These are phyloP conservation scores for Trematomus bernacchii DNA, from an alignment of 2,797 vertebrate species.

Conservation along the genomic window DNA sequence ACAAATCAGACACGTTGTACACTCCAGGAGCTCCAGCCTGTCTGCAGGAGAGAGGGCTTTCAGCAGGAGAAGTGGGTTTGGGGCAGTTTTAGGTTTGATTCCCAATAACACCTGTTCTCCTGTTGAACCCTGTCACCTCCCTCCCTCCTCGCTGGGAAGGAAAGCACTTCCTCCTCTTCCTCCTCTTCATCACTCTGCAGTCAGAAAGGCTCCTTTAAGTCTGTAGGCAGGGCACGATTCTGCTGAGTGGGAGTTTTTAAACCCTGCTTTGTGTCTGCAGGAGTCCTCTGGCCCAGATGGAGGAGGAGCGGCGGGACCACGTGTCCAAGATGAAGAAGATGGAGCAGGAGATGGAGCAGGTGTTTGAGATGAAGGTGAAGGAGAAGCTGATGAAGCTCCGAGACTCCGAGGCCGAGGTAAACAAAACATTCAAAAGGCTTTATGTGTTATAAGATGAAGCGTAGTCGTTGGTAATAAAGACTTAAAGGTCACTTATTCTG, in stretches of 20 bases:
- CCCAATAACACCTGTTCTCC: background rate
- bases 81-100: background rate
- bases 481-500: too few species aligned
- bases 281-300: constrained; percentile 97
- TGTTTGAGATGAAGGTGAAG: constrained; percentile 99
- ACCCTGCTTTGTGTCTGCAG: constrained; percentile 74
- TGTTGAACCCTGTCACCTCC: constrained; percentile 4
- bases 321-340: constrained; percentile 97
- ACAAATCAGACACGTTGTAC: too few species aligned
- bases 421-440: too few species aligned
- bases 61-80: background rate
- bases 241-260: constrained; percentile 19
- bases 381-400: constrained; percentile 97
- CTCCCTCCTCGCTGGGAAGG: constrained; percentile 15
- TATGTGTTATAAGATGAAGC: too few species aligned
- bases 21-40: background rate
- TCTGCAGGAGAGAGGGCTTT: background rate
- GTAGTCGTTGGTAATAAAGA: too few species aligned
- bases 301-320: constrained; percentile 94
- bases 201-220: too few species aligned
- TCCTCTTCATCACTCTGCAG: constrained; percentile 3
- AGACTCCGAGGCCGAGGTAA: constrained; percentile 95
- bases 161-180: constrained; percentile 7
- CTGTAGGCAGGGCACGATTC: too few species aligned
- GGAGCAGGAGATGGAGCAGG: constrained; percentile 98